phyloP scores from a whole-genome alignment of 2,113 vertebrate species.

The Paratilapia polleni region DNA sequence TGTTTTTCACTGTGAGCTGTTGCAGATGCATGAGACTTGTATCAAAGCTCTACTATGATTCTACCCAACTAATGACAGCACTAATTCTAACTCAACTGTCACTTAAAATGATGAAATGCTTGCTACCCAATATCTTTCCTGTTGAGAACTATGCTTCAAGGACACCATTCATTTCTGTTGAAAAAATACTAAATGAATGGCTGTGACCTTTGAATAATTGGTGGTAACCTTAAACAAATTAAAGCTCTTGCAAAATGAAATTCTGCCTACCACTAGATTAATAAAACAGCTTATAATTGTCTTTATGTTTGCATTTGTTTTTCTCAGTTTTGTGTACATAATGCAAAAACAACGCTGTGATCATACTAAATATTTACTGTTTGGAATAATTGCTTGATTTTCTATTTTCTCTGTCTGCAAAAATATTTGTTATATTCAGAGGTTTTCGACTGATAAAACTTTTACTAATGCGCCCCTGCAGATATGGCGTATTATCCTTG shows the following conservation, averaged over 20 bases:
- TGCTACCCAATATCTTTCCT: neutral
- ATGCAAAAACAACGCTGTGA: constrained; percentile 10
- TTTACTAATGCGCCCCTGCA: constrained; percentile 2
- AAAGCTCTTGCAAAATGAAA: constrained; percentile 1
- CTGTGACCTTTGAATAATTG: constrained; percentile 19
- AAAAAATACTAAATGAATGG: constrained; percentile 2
- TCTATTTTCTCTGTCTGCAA: neutral
- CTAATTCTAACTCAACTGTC: neutral
- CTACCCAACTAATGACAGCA: constrained; percentile 1
- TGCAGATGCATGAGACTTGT: constrained; percentile 8
- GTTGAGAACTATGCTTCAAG: neutral
- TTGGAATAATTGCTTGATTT: neutral
- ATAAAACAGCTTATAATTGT: neutral
- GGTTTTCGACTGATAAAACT: neutral
- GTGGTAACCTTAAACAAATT: constrained; percentile 20
- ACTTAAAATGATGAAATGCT: constrained; percentile 12
- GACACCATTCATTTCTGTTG: constrained; percentile 2
- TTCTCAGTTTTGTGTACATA: neutral
- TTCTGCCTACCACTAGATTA: neutral
- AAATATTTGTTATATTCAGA: neutral
- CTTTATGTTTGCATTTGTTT: neutral
- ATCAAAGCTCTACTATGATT: constrained; percentile 5
- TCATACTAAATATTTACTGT: neutral
- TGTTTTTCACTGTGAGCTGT: constrained; percentile 21
- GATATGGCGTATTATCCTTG: constrained; percentile 18